phyloP scores from a whole-genome alignment of 2,113 vertebrate species.

The Myotis lucifugus region DNA sequence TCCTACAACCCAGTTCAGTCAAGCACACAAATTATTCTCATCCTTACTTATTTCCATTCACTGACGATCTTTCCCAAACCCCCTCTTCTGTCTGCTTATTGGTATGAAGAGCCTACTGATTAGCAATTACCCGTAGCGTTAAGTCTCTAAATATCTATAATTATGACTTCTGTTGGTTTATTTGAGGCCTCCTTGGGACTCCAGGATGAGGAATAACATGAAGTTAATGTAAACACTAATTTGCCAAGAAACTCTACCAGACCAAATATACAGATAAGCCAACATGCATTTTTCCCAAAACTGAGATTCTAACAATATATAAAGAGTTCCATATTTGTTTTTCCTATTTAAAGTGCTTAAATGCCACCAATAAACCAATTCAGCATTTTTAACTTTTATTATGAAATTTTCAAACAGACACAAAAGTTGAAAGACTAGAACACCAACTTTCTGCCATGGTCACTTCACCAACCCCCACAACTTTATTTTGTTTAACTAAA shows the following conservation, averaged over 20 bases:
- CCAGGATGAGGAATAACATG: constrained; percentile 23
- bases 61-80: constrained; percentile 44
- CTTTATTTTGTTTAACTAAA: not conserved
- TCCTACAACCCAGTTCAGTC: not conserved
- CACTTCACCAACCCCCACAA: not conserved
- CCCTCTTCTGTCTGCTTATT: constrained; percentile 54
- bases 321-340: not conserved
- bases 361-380: not conserved
- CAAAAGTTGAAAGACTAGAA: not conserved
- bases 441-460: not conserved
- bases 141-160: constrained; percentile 68
- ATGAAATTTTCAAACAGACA: not conserved
- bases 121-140: constrained; percentile 71
- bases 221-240: constrained; percentile 66
- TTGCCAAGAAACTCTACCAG: constrained; percentile 60
- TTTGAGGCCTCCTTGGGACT: constrained; percentile 52
- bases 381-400: not conserved
- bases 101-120: constrained; percentile 66
- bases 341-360: not conserved
- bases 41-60: constrained; percentile 54
- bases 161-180: constrained; percentile 59
- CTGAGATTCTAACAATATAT: not conserved
- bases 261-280: not conserved
- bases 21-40: constrained; percentile 42
- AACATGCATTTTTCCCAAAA: constrained; percentile 31